Conservation (phyloP, 1,140 invertebrate genomes). For the Orussus abietinus region DNA sequence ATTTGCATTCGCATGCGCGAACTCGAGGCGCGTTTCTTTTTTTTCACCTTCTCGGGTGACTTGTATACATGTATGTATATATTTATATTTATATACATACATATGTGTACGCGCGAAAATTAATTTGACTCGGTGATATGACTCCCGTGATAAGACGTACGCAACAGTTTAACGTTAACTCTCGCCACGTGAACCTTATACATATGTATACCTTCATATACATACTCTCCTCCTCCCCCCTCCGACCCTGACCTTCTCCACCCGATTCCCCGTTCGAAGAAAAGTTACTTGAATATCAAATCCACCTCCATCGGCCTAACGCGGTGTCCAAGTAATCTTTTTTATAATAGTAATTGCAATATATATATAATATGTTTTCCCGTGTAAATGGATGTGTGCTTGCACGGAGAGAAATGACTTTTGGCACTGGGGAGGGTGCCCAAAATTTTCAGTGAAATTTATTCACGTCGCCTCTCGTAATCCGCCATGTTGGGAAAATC, state of each 20-base stretch:
- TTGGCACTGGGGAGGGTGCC: too few species aligned
- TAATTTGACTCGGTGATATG: slow-evolving; percentile 39
- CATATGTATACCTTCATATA: background rate
- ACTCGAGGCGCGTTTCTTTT: too few species aligned
- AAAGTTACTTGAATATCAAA: too few species aligned
- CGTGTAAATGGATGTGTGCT: background rate
- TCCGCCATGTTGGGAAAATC: too few species aligned
- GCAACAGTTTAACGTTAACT: slow-evolving; percentile 13
- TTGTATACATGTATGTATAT: slow-evolving; percentile 18
- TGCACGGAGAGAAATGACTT: too few species aligned
- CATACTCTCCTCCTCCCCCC: background rate
- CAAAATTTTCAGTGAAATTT: too few species aligned
- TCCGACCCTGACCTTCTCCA: too few species aligned
- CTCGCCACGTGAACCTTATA: background rate
- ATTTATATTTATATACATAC: slow-evolving; percentile 15
- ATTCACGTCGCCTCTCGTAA: too few species aligned
- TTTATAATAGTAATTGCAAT: slow-evolving; percentile 1
- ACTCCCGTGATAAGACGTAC: slow-evolving; percentile 18
- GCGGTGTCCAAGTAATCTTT: background rate
- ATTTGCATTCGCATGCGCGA: too few species aligned
- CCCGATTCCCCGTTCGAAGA: too few species aligned
- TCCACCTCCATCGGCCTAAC: too few species aligned
- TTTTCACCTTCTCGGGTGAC: slow-evolving; percentile 17
- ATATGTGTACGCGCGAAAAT: slow-evolving; percentile 25
- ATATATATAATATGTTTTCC: slow-evolving; percentile 1